Evolutionary conservation across 1,140 invertebrate genomes (phyloP), one percentile per base, ranked within the genome.

Genomic region (Eumeta japonica): DNA sequence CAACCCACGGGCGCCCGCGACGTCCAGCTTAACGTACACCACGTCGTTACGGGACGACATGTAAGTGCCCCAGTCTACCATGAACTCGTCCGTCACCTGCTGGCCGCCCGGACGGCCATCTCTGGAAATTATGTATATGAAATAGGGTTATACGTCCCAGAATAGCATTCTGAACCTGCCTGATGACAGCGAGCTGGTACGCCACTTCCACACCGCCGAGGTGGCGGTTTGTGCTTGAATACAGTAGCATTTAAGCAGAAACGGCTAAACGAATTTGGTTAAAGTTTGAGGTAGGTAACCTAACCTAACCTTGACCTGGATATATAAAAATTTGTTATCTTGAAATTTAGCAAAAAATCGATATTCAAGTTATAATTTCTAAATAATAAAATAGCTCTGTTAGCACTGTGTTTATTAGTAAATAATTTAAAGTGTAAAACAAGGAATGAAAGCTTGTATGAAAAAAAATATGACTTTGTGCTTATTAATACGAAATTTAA

Each of bases 1-100:
- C 45, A 92, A 85, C 1, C 88, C 90, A 17, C 84, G 80, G 11
- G 90, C 84, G 2, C 94, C 94, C 28, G 92, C 76, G 0, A 92
- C 90, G 74, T 97, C 94, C 50, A 95, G 75, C 48, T 87, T 84
- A 12, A 92, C 84, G 70, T 92, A 91, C 15, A 97, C 90, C 36
- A 94, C 87, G 68, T 93, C 90, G 55, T 90, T 90, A 39, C 88
- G 84, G 41, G 90, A 93, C 28, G 91, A 89, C 84, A 97, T 87
- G 66, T 95, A 97, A 2, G 89, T 92, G 10, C 89, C 88, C 91
- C 92, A 96, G 58, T 92, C 88, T 42, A 96, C 81, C 20, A 78
- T 63, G 72, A 92, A 95, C 59, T 88, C 83, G 41, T 93, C 89
- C 0, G 87, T 90, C 17, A 94, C 90, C 18, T 87, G 83, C 56